These are phyloP conservation scores for Plebejus melissa DNA, from an alignment of 2,888 invertebrate species.

Conservation along the genomic window DNA sequence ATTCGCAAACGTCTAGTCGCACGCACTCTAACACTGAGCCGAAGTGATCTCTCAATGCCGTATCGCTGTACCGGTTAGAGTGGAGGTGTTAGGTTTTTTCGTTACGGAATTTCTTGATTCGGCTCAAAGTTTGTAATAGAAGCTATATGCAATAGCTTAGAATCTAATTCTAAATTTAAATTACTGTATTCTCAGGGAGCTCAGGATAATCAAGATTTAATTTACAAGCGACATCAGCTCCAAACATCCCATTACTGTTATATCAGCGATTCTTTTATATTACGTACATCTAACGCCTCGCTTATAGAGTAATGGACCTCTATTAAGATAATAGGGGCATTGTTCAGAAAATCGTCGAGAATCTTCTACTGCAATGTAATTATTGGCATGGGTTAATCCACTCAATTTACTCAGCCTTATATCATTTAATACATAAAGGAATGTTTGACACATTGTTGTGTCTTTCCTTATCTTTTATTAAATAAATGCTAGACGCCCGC, in stretches of 20 bases:
- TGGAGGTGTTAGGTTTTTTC: no score
- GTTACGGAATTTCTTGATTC: no score
- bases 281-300: conserved; percentile 19
- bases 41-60: no score
- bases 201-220: not conserved
- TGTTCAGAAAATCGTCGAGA: conserved; percentile 21
- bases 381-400: conserved; percentile 16
- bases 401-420: not conserved
- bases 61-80: no score
- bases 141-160: no score
- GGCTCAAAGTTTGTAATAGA: no score
- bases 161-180: no score
- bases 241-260: conserved; percentile 3
- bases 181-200: no score
- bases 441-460: not conserved
- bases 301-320: conserved; percentile 18
- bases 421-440: conserved; percentile 11
- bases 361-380: conserved; percentile 23
- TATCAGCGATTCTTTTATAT: conserved; percentile 17
- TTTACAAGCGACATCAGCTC: not conserved
- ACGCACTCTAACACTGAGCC: no score
- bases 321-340: conserved; percentile 25
- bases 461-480: no score
- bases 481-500: no score
- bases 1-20: no score